Percentiles rank a stretch among this genome's conserved stretches.
Conservation (phyloP, 2,888 invertebrate species). For the Chrysolina americana region DNA sequence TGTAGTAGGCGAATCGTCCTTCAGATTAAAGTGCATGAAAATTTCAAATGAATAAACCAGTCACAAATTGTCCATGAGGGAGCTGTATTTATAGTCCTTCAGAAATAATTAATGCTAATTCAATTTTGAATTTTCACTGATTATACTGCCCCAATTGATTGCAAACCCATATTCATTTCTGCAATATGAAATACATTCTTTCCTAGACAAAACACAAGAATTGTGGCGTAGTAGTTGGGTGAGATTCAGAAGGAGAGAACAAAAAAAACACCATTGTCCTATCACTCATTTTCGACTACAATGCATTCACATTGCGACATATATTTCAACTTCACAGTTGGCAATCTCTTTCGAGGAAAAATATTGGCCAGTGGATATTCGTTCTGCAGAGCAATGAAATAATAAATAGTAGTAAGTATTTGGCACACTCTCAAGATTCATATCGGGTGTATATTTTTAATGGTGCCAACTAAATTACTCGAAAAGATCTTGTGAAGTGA, state of each 20-base stretch:
- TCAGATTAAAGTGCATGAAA: no score
- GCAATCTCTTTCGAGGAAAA: slow-evolving; percentile 28
- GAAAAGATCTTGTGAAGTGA: slow-evolving; percentile 7
- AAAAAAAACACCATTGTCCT: not conserved
- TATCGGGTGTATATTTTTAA: slow-evolving; percentile 60
- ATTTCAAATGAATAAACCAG: no score
- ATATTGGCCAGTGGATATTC: slow-evolving; percentile 31
- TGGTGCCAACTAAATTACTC: slow-evolving; percentile 49
- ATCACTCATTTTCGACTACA: not conserved
- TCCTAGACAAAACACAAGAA: no score
- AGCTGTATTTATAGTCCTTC: no score
- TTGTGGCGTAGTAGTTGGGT: no score
- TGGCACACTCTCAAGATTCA: slow-evolving; percentile 61
- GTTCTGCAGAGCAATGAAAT: slow-evolving; percentile 58
- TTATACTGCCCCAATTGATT: no score
- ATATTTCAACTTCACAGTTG: slow-evolving; percentile 14
- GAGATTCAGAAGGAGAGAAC: no score
- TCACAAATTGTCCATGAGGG: no score
- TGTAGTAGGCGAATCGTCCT: no score
- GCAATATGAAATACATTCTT: no score
- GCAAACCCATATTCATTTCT: no score
- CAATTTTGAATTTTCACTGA: no score
- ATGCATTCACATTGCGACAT: not conserved
- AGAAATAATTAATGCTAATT: not conserved
- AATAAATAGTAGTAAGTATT: slow-evolving; percentile 61